Percentiles rank a stretch among this genome's conserved stretches.
These are phyloP conservation scores for Propithecus perrieri DNA, from an alignment of 2,797 vertebrate species.

Conservation along the genomic window DNA sequence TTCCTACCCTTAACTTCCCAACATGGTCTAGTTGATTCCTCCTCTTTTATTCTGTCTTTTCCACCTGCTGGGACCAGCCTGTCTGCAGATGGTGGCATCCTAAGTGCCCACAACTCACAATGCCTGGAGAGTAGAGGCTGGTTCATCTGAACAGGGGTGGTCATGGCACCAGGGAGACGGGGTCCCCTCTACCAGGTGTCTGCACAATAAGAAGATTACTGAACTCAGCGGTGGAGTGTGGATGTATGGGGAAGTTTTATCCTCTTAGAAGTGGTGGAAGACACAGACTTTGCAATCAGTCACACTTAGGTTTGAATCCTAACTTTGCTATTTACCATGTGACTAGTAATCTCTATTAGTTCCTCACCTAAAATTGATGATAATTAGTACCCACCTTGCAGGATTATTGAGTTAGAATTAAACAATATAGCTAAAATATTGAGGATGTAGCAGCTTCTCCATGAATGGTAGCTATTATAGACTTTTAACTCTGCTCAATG, in stretches of 20 bases:
- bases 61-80: not conserved
- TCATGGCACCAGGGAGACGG: not conserved
- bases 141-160: not conserved
- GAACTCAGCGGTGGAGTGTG: not conserved
- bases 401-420: conserved; percentile 13
- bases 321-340: conserved; percentile 2
- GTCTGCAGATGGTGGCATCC: not conserved
- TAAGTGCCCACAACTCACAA: not conserved
- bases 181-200: not conserved
- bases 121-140: not conserved
- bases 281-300: not conserved
- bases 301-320: conserved; percentile 17
- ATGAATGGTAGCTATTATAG: not conserved
- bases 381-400: not conserved
- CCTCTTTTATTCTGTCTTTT: not conserved
- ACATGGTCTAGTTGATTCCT: not conserved
- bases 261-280: not conserved
- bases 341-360: not conserved
- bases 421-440: conserved; percentile 35
- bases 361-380: not conserved
- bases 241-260: not conserved
- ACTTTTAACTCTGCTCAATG: not conserved
- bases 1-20: conserved; percentile 32
- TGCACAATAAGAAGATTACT: not conserved
- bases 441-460: not conserved